Evolutionary conservation across 2,113 vertebrate species (phyloP).

Genomic region (Oncorhynchus mykiss): DNA sequence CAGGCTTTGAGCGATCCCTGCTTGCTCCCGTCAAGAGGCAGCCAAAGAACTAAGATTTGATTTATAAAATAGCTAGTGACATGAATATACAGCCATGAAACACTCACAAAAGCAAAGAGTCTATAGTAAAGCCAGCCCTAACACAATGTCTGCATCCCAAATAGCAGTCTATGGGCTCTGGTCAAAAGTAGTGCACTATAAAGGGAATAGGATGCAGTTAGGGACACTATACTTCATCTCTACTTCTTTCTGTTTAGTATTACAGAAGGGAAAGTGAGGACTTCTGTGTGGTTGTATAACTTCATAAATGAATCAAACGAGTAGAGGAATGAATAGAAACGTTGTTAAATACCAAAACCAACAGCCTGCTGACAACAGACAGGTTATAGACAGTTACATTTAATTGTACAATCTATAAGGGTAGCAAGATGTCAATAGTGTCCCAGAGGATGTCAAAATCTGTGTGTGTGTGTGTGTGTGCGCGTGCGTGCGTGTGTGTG

Average conservation of each 20-base stretch:
- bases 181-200: too few species aligned
- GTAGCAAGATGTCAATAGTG: conserved; percentile 39
- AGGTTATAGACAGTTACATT: not conserved
- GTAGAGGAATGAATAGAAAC: too few species aligned
- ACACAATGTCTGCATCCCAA: too few species aligned
- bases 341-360: too few species aligned
- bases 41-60: conserved; percentile 44
- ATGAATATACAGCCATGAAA: conserved; percentile 29
- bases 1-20: conserved; percentile 49
- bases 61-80: conserved; percentile 22
- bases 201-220: too few species aligned
- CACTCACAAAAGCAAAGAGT: conserved; percentile 13
- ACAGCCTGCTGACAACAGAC: too few species aligned
- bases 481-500: conserved; percentile 7
- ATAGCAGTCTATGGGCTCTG: too few species aligned
- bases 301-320: too few species aligned
- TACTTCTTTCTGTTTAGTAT: not conserved
- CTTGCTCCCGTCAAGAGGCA: conserved; percentile 44
- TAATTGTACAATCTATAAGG: not conserved
- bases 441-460: conserved; percentile 29
- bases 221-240: too few species aligned
- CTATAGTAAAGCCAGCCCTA: too few species aligned
- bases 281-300: too few species aligned
- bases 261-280: not conserved
- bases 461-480: too few species aligned